Evolutionary conservation across 2,113 vertebrate species (phyloP).

Genomic region (Phylloscopus trochiloides): DNA sequence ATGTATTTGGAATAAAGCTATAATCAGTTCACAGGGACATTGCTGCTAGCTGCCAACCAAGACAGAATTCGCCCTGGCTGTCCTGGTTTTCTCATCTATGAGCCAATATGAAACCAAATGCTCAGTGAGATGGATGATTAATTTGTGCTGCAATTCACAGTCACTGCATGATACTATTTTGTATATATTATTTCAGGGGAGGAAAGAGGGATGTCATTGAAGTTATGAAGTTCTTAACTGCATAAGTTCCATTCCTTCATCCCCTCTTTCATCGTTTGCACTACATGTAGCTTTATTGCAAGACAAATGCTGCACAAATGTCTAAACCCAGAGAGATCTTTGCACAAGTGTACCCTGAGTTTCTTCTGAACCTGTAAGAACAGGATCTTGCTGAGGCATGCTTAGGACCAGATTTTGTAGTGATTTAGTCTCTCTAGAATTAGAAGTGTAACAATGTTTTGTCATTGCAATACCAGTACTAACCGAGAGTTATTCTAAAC

Average conservation of each 20-base stretch:
- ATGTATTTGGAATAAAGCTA: not conserved
- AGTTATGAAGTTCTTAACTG: not conserved
- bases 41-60: not conserved
- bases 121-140: not conserved
- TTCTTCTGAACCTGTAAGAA: not conserved
- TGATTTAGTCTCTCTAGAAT: not conserved
- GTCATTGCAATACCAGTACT: not conserved
- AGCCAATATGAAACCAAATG: not conserved
- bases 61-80: not conserved
- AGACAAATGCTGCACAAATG: not conserved
- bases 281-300: not conserved
- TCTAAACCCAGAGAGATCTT: not conserved
- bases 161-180: not conserved
- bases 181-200: not conserved
- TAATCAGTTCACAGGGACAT: not conserved
- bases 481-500: not conserved
- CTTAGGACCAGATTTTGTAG: not conserved
- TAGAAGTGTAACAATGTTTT: not conserved
- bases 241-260: not conserved
- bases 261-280: not conserved
- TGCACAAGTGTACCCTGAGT: not conserved
- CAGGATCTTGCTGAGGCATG: not conserved
- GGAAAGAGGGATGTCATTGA: not conserved
- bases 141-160: not conserved
- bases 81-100: not conserved